Conservation (phyloP, 2,113 vertebrate genomes). For the Calidris pugnax region DNA sequence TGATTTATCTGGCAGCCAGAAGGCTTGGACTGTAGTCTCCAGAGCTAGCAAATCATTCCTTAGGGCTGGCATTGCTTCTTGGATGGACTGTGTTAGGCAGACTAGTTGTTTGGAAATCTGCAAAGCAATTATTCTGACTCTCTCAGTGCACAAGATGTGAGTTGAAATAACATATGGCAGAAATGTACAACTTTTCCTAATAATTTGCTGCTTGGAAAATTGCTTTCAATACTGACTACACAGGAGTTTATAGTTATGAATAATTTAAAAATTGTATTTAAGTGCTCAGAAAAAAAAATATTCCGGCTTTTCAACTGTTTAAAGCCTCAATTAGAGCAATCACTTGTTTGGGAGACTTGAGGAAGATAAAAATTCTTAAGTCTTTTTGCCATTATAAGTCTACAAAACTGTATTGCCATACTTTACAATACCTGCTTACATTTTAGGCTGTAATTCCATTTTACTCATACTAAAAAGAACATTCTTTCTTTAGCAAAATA, state of each 20-base stretch:
- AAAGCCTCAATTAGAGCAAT: background rate
- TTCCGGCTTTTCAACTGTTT: background rate
- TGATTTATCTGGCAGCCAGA: conserved; percentile 49
- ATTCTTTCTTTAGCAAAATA: background rate
- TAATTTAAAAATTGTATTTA: background rate
- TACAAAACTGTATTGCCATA: background rate
- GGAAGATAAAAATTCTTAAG: background rate
- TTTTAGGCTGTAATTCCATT: background rate
- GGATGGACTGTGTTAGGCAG: background rate
- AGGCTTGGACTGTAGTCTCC: background rate
- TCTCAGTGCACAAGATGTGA: background rate
- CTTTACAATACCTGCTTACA: background rate
- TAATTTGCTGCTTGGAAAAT: background rate
- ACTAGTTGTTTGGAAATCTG: conserved; percentile 8
- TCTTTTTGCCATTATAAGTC: background rate
- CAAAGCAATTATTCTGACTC: background rate
- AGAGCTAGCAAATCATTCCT: conserved; percentile 30
- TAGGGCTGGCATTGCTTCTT: conserved; percentile 14
- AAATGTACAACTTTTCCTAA: background rate
- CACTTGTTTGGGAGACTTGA: background rate
- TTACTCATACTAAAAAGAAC: background rate
- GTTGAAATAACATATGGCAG: conserved; percentile 8
- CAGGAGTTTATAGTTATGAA: background rate
- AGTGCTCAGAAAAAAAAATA: background rate
- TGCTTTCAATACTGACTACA: background rate